Conservation (phyloP, 1,140 invertebrate genomes). For the Penaeus indicus region DNA sequence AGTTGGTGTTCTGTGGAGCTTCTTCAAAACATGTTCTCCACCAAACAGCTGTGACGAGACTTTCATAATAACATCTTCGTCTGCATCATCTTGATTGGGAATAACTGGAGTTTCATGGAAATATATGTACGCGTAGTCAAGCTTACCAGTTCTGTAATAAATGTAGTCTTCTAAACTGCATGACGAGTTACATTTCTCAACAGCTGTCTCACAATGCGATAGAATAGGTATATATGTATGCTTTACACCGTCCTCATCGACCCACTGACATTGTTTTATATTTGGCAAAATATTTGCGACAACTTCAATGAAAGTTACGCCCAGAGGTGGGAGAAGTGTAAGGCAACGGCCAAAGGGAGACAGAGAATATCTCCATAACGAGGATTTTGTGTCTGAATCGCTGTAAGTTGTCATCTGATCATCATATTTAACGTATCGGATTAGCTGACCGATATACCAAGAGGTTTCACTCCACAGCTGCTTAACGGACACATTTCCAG, state of each 20-base stretch:
- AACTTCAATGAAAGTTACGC: background rate
- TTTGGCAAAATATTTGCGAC: background rate
- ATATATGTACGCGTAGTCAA: background rate
- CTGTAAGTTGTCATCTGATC: background rate
- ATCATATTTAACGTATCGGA: background rate
- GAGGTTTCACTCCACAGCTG: conserved; percentile 3
- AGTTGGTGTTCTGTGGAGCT: background rate
- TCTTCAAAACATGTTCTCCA: background rate
- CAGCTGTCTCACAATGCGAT: background rate
- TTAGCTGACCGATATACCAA: conserved; percentile 9
- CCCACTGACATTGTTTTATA: background rate
- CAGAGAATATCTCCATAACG: background rate
- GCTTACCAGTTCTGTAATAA: background rate
- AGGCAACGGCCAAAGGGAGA: conserved; percentile 27
- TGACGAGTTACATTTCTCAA: background rate
- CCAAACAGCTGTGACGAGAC: conserved; percentile 10
- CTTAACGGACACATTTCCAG: background rate
- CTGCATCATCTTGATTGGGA: background rate
- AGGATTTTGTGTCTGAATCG: background rate
- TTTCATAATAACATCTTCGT: background rate
- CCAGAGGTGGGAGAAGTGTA: background rate
- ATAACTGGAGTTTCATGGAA: background rate
- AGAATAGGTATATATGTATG: background rate
- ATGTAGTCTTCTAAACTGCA: conserved; percentile 17
- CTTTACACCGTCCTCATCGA: background rate